A percentile compares a stretch with the other conserved stretches of the same genome.
Conservation (phyloP, 2,797 vertebrate genomes). For the Furcifer pardalis region DNA sequence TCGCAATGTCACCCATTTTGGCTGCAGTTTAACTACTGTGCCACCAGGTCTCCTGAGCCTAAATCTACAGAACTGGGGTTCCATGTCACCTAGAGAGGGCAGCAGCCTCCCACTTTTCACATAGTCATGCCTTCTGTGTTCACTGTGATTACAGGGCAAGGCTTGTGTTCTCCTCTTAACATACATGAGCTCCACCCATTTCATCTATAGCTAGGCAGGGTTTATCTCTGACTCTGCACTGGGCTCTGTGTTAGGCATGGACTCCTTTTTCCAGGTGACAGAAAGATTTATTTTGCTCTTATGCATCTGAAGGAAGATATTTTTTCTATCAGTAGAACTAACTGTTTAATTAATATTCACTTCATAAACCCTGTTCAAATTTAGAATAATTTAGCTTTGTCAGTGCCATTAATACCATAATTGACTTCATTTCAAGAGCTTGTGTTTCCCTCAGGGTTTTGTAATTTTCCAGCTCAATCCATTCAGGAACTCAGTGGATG, state of each 20-base stretch:
- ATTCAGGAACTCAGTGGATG: not conserved
- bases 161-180: no score
- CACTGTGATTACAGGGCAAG: no score
- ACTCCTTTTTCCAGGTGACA: not conserved
- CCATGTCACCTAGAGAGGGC: no score
- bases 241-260: not conserved
- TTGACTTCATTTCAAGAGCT: conserved; percentile 47
- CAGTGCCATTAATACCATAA: conserved; percentile 57
- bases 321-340: conserved; percentile 48
- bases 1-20: no score
- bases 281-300: conserved; percentile 25
- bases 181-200: no score
- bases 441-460: not conserved
- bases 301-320: conserved; percentile 53
- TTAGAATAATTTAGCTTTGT: conserved; percentile 63
- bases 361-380: conserved; percentile 67
- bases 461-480: conserved; percentile 15
- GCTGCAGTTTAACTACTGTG: no score
- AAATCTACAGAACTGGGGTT: no score
- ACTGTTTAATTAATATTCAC: conserved; percentile 72
- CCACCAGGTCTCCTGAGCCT: no score
- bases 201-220: no score
- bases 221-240: not conserved
- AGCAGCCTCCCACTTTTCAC: no score
- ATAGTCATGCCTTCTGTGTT: no score